These are phyloP conservation scores for Acanthosepion esculentum DNA, from an alignment of 2,888 invertebrate species.

Conservation along the genomic window DNA sequence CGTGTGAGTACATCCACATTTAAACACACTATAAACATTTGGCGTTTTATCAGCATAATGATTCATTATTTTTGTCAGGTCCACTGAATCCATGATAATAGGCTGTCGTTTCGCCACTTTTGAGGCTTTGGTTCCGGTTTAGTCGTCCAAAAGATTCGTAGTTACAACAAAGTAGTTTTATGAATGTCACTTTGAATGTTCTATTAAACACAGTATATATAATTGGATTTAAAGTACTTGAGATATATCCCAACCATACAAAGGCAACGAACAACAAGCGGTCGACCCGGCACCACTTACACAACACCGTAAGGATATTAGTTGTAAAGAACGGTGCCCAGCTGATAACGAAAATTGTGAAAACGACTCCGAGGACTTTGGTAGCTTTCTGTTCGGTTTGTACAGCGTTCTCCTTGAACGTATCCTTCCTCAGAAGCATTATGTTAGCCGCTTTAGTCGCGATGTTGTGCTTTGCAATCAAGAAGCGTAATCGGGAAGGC, in stretches of 20 bases:
- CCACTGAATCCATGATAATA: constrained; percentile 39
- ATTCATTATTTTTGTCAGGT: constrained; percentile 24
- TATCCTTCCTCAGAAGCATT: constrained; percentile 63
- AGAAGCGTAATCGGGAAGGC: constrained; percentile 58
- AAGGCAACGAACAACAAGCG: constrained; percentile 70
- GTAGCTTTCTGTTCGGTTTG: constrained; percentile 96
- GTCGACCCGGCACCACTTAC: constrained; percentile 84
- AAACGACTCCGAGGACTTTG: constrained; percentile 80
- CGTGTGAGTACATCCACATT: no score
- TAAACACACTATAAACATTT: background rate
- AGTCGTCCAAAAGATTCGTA: constrained; percentile 54
- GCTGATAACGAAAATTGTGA: constrained; percentile 73
- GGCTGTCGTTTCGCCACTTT: background rate
- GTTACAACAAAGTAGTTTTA: constrained; percentile 69
- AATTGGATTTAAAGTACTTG: constrained; percentile 74
- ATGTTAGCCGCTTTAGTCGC: constrained; percentile 71
- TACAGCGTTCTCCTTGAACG: constrained; percentile 76
- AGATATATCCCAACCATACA: constrained; percentile 74
- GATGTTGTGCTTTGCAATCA: constrained; percentile 70
- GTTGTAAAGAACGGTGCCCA: constrained; percentile 75
- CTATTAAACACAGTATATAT: constrained; percentile 75
- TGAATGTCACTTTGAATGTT: constrained; percentile 72
- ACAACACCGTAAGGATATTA: constrained; percentile 77
- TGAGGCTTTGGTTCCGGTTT: constrained; percentile 43
- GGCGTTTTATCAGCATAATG: background rate